Conservation (phyloP, 2,797 vertebrate genomes). For the Miopithecus talapoin region DNA sequence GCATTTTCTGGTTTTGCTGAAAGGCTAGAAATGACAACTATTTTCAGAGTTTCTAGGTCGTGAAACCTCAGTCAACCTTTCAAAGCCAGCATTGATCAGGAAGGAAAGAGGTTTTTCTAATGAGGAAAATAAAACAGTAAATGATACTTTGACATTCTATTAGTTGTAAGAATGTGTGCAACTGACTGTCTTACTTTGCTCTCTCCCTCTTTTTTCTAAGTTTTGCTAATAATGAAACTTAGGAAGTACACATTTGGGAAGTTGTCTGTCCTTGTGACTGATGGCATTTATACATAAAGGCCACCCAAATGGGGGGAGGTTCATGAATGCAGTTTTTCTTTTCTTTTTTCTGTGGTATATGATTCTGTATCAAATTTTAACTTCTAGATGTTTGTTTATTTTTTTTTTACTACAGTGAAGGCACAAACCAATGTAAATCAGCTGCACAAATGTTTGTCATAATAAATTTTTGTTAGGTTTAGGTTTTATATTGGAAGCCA, state of each 20-base stretch:
- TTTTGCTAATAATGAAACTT: background rate
- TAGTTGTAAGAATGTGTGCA: background rate
- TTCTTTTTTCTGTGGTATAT: background rate
- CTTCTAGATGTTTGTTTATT: background rate
- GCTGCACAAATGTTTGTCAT: background rate
- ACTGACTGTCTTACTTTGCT: background rate
- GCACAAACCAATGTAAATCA: background rate
- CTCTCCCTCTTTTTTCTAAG: background rate
- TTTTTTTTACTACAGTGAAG: background rate
- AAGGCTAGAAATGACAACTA: background rate
- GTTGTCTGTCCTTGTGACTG: background rate
- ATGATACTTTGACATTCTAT: background rate
- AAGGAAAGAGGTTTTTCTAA: background rate
- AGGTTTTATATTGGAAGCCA: background rate
- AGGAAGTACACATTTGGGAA: background rate
- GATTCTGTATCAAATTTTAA: background rate
- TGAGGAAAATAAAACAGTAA: background rate
- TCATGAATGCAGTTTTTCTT: background rate
- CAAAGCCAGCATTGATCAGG: background rate
- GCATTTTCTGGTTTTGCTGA: conserved; percentile 26
- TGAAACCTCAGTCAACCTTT: conserved; percentile 48
- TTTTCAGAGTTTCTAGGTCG: conserved; percentile 42
- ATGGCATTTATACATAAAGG: background rate
- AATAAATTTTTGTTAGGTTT: conserved; percentile 36
- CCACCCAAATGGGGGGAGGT: background rate